Conservation (phyloP, 2,888 invertebrate genomes). For the Philereme transversata region DNA sequence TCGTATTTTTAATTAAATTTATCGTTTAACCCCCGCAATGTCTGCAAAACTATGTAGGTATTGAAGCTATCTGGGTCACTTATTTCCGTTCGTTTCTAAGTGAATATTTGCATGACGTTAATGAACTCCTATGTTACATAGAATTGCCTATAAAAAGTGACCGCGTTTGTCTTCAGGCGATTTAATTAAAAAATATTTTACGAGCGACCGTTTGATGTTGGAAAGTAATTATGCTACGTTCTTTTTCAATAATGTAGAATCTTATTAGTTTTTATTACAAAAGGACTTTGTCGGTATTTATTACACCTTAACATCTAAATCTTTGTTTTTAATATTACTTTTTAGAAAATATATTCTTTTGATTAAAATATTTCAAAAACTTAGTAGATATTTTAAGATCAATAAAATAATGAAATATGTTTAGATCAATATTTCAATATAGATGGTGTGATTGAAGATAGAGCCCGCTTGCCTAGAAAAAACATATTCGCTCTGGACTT, state of each 20-base stretch:
- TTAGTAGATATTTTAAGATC: neutral
- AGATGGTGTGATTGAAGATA: no score
- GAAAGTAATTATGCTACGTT: constrained; percentile 37
- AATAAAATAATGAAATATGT: neutral
- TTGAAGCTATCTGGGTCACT: constrained; percentile 56
- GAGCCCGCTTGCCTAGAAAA: no score
- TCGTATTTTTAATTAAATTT: no score
- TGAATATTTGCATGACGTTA: constrained; percentile 76
- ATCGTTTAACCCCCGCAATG: constrained; percentile 5
- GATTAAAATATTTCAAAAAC: neutral
- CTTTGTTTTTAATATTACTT: neutral
- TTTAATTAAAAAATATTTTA: constrained; percentile 64
- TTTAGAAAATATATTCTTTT: neutral
- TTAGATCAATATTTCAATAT: no score
- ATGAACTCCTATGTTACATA: constrained; percentile 56
- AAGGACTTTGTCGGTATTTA: constrained; percentile 24
- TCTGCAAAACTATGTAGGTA: constrained; percentile 28
- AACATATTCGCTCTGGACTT: no score
- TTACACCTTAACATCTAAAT: constrained; percentile 9
- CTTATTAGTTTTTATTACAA: constrained; percentile 35
- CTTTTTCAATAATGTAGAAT: constrained; percentile 36
- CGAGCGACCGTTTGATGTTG: constrained; percentile 45
- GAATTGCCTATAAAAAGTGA: constrained; percentile 64
- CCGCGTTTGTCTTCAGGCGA: constrained; percentile 58
- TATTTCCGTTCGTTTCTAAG: constrained; percentile 61